Evolutionary conservation across 2,888 invertebrate species (phyloP).

Genomic region (Alloplasta piceator): DNA sequence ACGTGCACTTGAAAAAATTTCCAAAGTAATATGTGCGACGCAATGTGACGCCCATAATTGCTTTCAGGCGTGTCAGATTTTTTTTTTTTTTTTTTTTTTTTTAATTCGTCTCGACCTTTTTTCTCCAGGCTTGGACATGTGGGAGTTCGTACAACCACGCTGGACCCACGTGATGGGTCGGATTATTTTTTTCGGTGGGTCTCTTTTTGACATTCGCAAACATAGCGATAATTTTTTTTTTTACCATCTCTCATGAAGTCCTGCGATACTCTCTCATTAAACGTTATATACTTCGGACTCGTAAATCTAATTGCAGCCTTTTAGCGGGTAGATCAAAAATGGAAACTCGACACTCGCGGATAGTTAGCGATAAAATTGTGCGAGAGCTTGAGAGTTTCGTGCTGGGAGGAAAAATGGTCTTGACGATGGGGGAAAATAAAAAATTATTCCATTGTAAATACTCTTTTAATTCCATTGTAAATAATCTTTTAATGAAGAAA

Average conservation of each 20-base stretch:
- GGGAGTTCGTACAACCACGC: too few species aligned
- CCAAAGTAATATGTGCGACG: conserved; percentile 27
- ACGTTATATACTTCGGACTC: conserved; percentile 5
- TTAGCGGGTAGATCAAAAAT: conserved; percentile 53
- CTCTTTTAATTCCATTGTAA: too few species aligned
- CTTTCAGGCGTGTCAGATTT: conserved; percentile 48
- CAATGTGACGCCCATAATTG: conserved; percentile 50
- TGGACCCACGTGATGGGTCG: too few species aligned
- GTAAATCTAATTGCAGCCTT: conserved; percentile 54
- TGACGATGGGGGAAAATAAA: conserved; percentile 8
- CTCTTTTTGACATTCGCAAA: neutral
- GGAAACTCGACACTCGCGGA: conserved; percentile 51
- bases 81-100: conserved; percentile 7
- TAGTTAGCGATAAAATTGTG: conserved; percentile 10
- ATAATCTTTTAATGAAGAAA: too few species aligned
- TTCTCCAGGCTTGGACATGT: neutral
- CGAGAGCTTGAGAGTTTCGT: neutral
- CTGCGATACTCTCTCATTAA: conserved; percentile 18
- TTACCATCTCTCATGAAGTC: neutral
- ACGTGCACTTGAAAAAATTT: conserved; percentile 39
- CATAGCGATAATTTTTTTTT: neutral
- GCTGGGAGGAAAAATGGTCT: conserved; percentile 19
- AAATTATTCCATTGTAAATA: conserved; percentile 1
- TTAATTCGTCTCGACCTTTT: neutral
- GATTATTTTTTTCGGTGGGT: neutral